Conservation (phyloP, 2,113 vertebrate genomes). For the Ariopsis seemanni region DNA sequence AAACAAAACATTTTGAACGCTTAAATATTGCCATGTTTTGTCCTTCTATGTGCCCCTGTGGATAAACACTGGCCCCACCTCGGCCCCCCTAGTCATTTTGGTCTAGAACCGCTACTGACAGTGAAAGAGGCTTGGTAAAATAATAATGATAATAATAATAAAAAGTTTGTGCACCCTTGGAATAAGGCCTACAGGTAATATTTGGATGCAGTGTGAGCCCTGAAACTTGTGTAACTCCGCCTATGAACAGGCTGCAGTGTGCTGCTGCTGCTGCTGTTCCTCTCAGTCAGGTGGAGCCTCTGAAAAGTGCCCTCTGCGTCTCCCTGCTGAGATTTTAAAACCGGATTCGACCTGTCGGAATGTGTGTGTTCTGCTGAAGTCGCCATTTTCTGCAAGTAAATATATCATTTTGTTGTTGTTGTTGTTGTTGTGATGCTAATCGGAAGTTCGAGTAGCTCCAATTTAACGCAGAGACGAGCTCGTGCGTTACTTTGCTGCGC, state of each 20-base stretch:
- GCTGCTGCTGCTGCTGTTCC: not conserved
- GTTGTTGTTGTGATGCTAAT: not conserved
- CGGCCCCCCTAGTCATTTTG: too few species aligned
- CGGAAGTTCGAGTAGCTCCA: not conserved
- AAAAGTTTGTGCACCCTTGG: too few species aligned
- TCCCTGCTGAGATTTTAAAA: not conserved
- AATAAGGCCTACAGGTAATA: not conserved
- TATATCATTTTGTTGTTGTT: not conserved
- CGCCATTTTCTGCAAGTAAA: conserved; percentile 39
- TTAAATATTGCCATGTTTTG: too few species aligned
- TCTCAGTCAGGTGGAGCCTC: conserved; percentile 23
- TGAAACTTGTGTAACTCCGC: not conserved
- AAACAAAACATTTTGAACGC: too few species aligned
- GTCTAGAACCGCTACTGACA: too few species aligned
- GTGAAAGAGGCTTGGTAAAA: too few species aligned
- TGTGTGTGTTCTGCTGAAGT: conserved; percentile 21
- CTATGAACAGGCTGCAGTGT: not conserved
- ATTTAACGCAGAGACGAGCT: not conserved
- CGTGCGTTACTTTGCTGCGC: too few species aligned
- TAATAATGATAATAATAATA: too few species aligned
- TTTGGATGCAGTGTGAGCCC: not conserved
- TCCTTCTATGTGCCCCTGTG: too few species aligned
- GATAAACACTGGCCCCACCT: too few species aligned
- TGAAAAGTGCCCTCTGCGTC: not conserved
- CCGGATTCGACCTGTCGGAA: not conserved